These are phyloP conservation scores for Microcebus ravelobensis DNA, from an alignment of 2,113 vertebrate genomes.

Conservation along the genomic window DNA sequence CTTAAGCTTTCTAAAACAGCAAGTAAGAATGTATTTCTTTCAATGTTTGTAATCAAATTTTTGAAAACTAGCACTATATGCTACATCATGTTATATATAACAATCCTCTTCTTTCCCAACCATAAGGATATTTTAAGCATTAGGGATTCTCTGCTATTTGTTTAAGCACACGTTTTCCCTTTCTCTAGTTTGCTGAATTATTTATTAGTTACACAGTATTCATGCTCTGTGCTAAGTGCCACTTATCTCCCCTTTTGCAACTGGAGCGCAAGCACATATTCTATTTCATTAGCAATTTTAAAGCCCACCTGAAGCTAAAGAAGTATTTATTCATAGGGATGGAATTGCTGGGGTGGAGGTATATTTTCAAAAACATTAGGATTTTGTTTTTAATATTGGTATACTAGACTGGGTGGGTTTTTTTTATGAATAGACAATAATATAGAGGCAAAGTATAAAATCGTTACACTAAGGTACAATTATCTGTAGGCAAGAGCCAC, in stretches of 20 bases:
- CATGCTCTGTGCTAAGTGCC: background rate
- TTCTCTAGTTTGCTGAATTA: slow-evolving; percentile 10
- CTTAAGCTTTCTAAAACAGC: background rate
- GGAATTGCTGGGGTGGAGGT: background rate
- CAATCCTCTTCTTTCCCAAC: background rate
- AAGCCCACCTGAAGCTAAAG: slow-evolving; percentile 22
- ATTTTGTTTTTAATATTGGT: slow-evolving; percentile 15
- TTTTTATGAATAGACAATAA: slow-evolving; percentile 19
- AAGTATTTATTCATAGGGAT: slow-evolving; percentile 36
- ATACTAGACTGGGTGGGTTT: background rate
- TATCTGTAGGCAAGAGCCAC: slow-evolving; percentile 33
- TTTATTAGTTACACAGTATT: background rate
- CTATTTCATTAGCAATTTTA: slow-evolving; percentile 29
- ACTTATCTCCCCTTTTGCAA: background rate
- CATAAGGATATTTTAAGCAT: background rate
- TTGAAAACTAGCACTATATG: background rate
- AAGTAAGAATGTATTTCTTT: slow-evolving; percentile 3
- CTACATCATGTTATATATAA: background rate
- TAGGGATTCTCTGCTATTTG: background rate
- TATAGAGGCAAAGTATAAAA: background rate
- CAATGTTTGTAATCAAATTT: background rate
- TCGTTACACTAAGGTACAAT: background rate
- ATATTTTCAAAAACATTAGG: background rate
- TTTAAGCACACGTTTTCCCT: slow-evolving; percentile 12
- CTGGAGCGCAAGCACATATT: background rate